These are phyloP conservation scores for Smutsia gigantea DNA, from an alignment of 2,797 vertebrate genomes.

Conservation along the genomic window DNA sequence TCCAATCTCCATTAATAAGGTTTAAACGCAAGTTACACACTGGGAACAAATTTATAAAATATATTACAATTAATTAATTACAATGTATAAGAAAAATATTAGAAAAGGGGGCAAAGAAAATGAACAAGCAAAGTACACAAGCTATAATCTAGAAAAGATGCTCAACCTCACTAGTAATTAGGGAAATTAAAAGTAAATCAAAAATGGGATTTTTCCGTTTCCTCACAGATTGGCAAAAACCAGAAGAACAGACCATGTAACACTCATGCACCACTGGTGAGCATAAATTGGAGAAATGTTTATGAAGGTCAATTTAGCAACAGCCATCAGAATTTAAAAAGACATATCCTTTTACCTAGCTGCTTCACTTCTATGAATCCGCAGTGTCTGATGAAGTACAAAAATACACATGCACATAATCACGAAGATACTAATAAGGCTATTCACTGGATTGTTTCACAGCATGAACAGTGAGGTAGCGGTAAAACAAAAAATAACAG, in stretches of 20 bases:
- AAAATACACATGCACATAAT: not conserved
- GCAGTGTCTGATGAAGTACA: not conserved
- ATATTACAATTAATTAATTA: not conserved
- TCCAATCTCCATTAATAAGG: not conserved
- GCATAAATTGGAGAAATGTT: not conserved
- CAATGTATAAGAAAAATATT: not conserved
- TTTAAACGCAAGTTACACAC: not conserved
- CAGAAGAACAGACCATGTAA: not conserved
- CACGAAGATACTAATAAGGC: not conserved
- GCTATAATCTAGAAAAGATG: not conserved
- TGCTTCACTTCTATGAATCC: not conserved
- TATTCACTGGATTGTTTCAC: too few species aligned
- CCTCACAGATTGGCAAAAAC: not conserved
- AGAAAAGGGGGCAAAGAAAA: not conserved
- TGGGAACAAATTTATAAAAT: not conserved
- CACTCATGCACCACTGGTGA: not conserved
- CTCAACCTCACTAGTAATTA: not conserved
- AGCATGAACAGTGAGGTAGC: not conserved
- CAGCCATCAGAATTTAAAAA: not conserved
- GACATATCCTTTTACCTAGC: not conserved
- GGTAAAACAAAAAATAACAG: not conserved
- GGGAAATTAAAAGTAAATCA: not conserved
- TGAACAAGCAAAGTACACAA: not conserved
- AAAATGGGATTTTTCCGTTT: not conserved
- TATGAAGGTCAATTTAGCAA: not conserved